phyloP scores from a whole-genome alignment of 1,140 invertebrate genomes.

The Drosophila truncata region DNA sequence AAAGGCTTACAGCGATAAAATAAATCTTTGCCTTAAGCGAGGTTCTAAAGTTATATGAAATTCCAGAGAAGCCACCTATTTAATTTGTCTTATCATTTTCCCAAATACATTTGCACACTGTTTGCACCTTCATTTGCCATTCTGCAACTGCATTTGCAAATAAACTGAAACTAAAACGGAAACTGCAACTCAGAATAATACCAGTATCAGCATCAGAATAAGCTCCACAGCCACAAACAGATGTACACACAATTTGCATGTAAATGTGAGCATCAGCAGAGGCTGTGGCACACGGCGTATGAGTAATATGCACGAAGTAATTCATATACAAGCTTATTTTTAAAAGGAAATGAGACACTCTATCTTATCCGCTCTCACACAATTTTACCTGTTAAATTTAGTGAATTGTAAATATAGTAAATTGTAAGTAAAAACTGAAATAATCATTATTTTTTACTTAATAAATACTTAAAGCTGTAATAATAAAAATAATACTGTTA shows the following conservation, averaged over 20 bases:
- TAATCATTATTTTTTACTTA: too few species aligned
- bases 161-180: constrained; percentile 6
- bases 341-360: not conserved
- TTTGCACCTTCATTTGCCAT: not conserved
- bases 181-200: constrained; percentile 19
- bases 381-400: too few species aligned
- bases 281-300: constrained; percentile 13
- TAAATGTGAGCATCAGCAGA: constrained; percentile 22
- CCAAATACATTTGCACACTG: constrained; percentile 13
- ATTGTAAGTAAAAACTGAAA: too few species aligned
- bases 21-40: not conserved
- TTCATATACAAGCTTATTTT: not conserved
- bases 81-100: constrained; percentile 12
- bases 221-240: constrained; percentile 1
- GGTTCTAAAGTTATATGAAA: not conserved
- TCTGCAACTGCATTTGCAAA: constrained; percentile 7
- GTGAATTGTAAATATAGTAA: not conserved
- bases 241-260: constrained; percentile 38
- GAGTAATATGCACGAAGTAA: constrained; percentile 9
- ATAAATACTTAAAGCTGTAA: not conserved
- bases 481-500: not conserved
- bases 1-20: not conserved
- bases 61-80: not conserved
- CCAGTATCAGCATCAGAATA: constrained; percentile 24
- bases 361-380: not conserved